Base-by-base conservation (phyloP, 2,113 vertebrate genomes). In the Callopanchax toddi region DNA sequence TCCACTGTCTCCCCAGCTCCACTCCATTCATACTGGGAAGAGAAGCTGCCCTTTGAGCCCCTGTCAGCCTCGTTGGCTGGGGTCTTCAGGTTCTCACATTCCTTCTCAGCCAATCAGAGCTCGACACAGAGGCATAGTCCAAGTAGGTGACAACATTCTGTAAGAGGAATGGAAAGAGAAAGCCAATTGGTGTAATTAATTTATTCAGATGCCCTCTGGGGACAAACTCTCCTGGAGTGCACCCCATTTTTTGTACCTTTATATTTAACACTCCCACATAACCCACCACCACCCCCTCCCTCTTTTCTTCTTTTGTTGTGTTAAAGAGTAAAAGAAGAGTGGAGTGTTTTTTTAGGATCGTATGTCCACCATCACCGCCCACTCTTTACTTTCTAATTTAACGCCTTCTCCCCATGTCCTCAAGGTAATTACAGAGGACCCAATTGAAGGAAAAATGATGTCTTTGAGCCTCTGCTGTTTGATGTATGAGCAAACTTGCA, bases 81-180 rank as follows among this genome's bases (percentile, higher is more conserved):
- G 93, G 94, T 94, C 93, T 93, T 85, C 88, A 87, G 85, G 91
- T 94, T 94, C 93, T 94, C 92, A 94, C 92, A 94, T 93, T 93
- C 89, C 90, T 89, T 77, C 87, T 80, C 23, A 62, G 76, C 48
- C 87, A 91, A 92, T 92, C 79, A 22, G 83, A 87, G 86, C 66
- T 18, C 85, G 23, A 75, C 60, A 65, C 76, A 26, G 87, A 87
- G 89, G 86, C 91, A 55, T 81, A 86, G 87, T 84, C 93, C 89
- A 85, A 87, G 85, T 80, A 87, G 72, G 77, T 17, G 57, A 58
- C 82, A 50, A 71, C 69, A 39, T 84, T 92, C 91, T 78, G 89
- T 90, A 82, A 32, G 29, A 32, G 29, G 29, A 32, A 32, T 8
- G 29, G 51, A 60, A 60, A 50, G 84, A 89, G 87, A 86, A 89